phyloP scores from a whole-genome alignment of 2,888 invertebrate species.

The Myathropa florea region DNA sequence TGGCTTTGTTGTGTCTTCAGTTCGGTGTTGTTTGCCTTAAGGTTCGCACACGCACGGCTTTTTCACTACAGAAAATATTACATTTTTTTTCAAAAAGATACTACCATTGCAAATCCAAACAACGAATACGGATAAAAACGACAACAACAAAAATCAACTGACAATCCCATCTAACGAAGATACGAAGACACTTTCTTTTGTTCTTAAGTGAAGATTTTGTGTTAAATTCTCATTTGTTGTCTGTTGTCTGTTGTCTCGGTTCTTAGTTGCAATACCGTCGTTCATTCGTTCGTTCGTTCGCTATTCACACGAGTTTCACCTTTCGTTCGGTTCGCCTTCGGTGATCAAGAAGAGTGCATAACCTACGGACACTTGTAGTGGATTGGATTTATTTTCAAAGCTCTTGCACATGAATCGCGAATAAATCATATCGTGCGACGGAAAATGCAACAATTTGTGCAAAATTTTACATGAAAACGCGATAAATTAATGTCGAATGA shows the following conservation, averaged over 20 bases:
- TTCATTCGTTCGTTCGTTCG: slow-evolving; percentile 33
- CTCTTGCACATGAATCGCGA: slow-evolving; percentile 2
- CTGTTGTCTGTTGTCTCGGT: neutral
- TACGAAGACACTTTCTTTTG: slow-evolving; percentile 40
- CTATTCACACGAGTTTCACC: neutral
- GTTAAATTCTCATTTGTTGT: slow-evolving; percentile 1
- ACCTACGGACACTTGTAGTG: slow-evolving; percentile 46
- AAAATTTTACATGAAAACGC: slow-evolving; percentile 34
- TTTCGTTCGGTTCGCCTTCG: slow-evolving; percentile 42
- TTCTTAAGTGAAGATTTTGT: slow-evolving; percentile 6
- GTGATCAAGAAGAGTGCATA: slow-evolving; percentile 6
- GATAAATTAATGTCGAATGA: slow-evolving; percentile 15
- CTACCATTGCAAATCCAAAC: slow-evolving; percentile 27
- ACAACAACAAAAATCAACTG: slow-evolving; percentile 14
- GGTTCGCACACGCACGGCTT: slow-evolving; percentile 78
- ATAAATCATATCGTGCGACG: slow-evolving; percentile 31
- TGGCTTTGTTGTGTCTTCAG: slow-evolving; percentile 76
- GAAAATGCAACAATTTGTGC: slow-evolving; percentile 62
- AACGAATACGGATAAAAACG: slow-evolving; percentile 49
- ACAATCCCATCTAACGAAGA: slow-evolving; percentile 15
- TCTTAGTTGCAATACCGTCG: slow-evolving; percentile 1
- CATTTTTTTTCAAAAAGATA: neutral
- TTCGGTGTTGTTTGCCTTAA: slow-evolving; percentile 81
- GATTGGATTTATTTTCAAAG: neutral
- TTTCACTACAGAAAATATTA: slow-evolving; percentile 45